A percentile compares a stretch with the other conserved stretches of the same genome.
Conservation (phyloP, 2,113 vertebrate genomes). For the Xyrauchen texanus region DNA sequence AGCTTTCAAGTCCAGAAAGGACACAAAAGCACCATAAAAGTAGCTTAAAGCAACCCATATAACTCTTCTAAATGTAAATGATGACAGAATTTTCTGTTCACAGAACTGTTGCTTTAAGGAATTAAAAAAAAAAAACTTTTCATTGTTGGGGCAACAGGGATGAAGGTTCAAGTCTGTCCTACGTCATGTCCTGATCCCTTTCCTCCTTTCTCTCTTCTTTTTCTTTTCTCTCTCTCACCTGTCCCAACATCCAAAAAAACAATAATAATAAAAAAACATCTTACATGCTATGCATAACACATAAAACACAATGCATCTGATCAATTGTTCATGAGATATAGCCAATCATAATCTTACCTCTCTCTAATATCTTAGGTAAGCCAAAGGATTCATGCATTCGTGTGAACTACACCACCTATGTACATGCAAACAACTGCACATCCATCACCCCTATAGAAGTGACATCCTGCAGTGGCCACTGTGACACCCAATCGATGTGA, state of each 20-base stretch:
- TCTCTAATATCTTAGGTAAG: slow-evolving; percentile 59
- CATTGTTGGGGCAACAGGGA: too few relatives aligned
- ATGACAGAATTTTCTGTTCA: too few relatives aligned
- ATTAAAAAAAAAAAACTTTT: too few relatives aligned
- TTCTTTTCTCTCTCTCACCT: too few relatives aligned
- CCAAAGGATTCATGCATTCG: slow-evolving; percentile 64
- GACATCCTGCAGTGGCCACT: slow-evolving; percentile 80
- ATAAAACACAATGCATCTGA: neutral
- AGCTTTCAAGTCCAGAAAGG: too few relatives aligned
- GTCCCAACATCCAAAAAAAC: too few relatives aligned
- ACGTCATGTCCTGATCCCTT: neutral
- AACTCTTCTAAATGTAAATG: too few relatives aligned
- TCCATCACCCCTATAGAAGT: slow-evolving; percentile 71
- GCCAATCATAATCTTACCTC: neutral
- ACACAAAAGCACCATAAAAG: too few relatives aligned
- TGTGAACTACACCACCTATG: slow-evolving; percentile 61
- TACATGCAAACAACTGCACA: slow-evolving; percentile 70
- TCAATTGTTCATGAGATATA: neutral
- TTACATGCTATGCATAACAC: too few relatives aligned
- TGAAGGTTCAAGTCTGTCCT: too few relatives aligned
- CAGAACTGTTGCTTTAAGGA: too few relatives aligned
- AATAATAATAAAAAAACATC: neutral
- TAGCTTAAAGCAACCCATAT: too few relatives aligned
- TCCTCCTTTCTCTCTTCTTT: neutral
- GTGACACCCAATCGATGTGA: slow-evolving; percentile 81